These are phyloP conservation scores for Campoplex nolae DNA, from an alignment of 2,888 invertebrate genomes.

Conservation along the genomic window DNA sequence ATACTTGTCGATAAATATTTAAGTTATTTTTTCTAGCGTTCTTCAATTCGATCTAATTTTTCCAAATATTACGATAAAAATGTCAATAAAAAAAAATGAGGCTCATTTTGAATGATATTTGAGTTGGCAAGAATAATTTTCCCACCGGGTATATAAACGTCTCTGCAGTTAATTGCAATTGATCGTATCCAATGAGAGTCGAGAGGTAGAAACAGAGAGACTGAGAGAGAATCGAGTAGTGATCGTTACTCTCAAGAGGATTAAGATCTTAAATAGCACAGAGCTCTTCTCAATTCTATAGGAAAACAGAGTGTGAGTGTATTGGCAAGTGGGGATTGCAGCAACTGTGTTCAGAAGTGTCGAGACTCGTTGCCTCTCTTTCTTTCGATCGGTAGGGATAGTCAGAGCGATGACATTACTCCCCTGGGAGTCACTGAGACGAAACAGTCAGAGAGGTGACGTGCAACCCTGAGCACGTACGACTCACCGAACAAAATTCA, in stretches of 20 bases:
- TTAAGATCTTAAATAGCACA: constrained; percentile 23
- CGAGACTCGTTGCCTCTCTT: constrained; percentile 35
- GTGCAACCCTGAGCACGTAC: constrained; percentile 54
- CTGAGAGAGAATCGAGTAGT: constrained; percentile 31
- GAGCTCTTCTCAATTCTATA: constrained; percentile 6
- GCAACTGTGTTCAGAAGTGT: constrained; percentile 44
- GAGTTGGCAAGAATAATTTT: neutral
- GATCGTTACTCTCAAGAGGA: constrained; percentile 51
- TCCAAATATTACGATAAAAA: no score
- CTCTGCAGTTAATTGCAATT: constrained; percentile 52
- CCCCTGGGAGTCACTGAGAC: constrained; percentile 58
- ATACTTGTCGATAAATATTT: no score
- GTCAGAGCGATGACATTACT: constrained; percentile 58
- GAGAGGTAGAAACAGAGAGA: constrained; percentile 24
- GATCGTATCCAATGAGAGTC: constrained; percentile 42
- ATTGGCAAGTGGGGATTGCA: constrained; percentile 19
- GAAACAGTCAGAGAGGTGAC: constrained; percentile 57
- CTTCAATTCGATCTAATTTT: no score
- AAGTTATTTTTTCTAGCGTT: no score
- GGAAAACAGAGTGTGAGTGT: constrained; percentile 7
- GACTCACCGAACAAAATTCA: constrained; percentile 60
- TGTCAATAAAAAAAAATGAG: no score
- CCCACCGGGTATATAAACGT: neutral
- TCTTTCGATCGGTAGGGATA: constrained; percentile 35
- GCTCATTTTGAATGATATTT: no score